phyloP scores from a whole-genome alignment of 2,888 invertebrate genomes.

The Osmoderma eremita region DNA sequence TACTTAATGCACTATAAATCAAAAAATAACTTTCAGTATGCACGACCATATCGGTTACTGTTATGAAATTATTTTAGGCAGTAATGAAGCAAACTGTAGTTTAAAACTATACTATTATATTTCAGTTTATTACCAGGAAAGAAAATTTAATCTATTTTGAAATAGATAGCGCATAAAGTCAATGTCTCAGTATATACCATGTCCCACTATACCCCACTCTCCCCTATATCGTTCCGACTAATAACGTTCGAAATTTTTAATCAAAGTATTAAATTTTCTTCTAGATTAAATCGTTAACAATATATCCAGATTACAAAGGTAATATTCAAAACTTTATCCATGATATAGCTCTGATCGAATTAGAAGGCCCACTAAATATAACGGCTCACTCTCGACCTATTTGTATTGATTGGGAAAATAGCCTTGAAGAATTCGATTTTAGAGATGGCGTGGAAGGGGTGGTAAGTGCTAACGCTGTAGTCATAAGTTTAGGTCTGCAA shows the following conservation, averaged over 20 bases:
- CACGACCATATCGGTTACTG: not conserved
- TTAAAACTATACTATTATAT: too few relatives aligned
- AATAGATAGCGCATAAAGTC: too few relatives aligned
- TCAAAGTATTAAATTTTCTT: not conserved
- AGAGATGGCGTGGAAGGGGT: not conserved
- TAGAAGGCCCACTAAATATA: not conserved
- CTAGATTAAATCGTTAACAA: slow-evolving; percentile 1
- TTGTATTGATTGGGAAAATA: slow-evolving; percentile 5
- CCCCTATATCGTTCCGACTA: not conserved
- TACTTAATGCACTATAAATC: not conserved
- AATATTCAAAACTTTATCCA: not conserved
- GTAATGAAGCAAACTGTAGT: not conserved
- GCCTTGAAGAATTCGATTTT: not conserved
- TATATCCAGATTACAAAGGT: not conserved
- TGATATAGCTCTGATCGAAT: slow-evolving; percentile 15
- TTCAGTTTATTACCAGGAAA: too few relatives aligned
- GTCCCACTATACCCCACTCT: too few relatives aligned
- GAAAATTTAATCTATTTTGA: too few relatives aligned
- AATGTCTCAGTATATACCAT: too few relatives aligned
- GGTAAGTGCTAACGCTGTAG: slow-evolving; percentile 4
- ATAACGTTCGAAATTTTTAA: not conserved
- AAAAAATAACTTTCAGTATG: too few relatives aligned
- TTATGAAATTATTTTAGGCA: not conserved
- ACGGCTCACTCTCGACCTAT: slow-evolving; percentile 1
- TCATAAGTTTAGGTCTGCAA: not conserved